Evolutionary conservation across 2,113 vertebrate species (phyloP), one percentile per base, ranked within the genome.

Genomic region (Corythoichthys intestinalis): DNA sequence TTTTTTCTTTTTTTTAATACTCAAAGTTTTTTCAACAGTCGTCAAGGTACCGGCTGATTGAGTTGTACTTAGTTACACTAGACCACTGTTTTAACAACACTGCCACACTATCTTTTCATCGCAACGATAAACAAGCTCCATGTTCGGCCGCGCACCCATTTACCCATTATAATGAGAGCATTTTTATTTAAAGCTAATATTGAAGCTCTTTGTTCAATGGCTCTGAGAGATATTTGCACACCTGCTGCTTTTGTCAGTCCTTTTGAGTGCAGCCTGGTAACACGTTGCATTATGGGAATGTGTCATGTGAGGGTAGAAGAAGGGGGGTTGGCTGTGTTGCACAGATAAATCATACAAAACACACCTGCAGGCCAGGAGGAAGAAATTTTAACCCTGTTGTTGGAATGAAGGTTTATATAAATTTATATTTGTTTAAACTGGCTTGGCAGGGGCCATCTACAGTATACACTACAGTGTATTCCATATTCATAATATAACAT

Each of bases 171-270:
- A 89, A 90, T 80, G 71, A 80, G 81, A 77, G 78, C 53, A 34
- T 58, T 85, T 87, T 79, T 89, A 88, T 91, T 90, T 86, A 84
- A 83, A 75, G 67, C 58, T 78, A 73, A 75, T 88, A 85, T 90
- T 89, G 85, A 81, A 81, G 79, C 79, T 85, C 83, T 88, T 89
- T 87, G 86, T 84, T 79, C 81, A 80, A 49, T 57, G 52, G 76
- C 83, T 81, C 77, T 69, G 74, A 85, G 79, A 84, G 68, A 83
- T 92, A 91, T 92, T 91, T 92, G 88, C 88, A 92, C 90, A 91
- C 91, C 91, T 92, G 91, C 91, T 91, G 70, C 88, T 84, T 88
- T 91, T 90, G 91, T 89, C 85, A 74, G 81, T 76, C 74, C 77
- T 76, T 82, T 84, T 81, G 48, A 87, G 83, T 71, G 79, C 80